phyloP scores from a whole-genome alignment of 1,140 invertebrate species.

The Leptestheria dahalacensis region DNA sequence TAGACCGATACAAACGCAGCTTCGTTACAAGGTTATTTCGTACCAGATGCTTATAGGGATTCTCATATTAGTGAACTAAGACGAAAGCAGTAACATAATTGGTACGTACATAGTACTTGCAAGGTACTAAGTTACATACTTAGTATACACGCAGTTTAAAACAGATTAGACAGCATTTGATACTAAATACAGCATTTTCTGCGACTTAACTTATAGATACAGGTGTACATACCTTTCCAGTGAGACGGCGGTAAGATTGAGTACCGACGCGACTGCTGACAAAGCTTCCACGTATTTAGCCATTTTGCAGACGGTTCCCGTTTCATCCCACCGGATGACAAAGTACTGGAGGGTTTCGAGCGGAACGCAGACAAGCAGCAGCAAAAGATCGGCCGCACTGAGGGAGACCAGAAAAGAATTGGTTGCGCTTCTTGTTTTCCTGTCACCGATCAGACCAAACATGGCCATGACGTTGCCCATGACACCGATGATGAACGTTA shows the following conservation, averaged over 20 bases:
- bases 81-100: no score
- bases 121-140: no score
- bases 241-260: constrained; percentile 32
- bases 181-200: no score
- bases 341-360: constrained; percentile 31
- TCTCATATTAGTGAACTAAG: no score
- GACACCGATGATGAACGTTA: constrained; percentile 28
- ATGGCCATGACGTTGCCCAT: constrained; percentile 24
- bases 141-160: no score
- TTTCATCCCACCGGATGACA: constrained; percentile 26
- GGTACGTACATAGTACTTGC: no score
- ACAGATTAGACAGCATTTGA: no score
- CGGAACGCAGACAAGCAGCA: constrained; percentile 30
- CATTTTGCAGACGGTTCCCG: constrained; percentile 28
- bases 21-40: no score
- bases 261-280: constrained; percentile 28
- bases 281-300: constrained; percentile 28
- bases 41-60: no score
- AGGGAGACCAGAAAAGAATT: constrained; percentile 28
- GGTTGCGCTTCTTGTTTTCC: constrained; percentile 21
- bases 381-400: constrained; percentile 30
- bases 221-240: constrained; percentile 31
- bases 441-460: constrained; percentile 23
- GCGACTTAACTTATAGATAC: no score
- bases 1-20: no score